Base-by-base conservation (phyloP, 2,797 vertebrate genomes). In the Decapterus maruadsi region DNA sequence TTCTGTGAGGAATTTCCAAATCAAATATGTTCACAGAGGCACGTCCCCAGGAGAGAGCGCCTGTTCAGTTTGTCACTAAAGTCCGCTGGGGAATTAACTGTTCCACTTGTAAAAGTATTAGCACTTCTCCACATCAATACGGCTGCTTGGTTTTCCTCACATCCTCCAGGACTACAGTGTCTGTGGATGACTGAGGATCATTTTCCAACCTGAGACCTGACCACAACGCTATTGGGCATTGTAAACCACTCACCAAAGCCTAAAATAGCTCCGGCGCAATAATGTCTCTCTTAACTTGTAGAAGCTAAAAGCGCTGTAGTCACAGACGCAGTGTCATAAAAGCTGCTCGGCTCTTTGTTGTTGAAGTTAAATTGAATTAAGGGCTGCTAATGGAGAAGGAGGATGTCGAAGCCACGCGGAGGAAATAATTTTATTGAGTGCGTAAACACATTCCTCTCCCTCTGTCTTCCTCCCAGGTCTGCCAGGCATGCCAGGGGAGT, bases 401-500 rank as follows among this genome's bases (percentile, higher is more conserved):
- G 63, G 59, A 64, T 73, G 79, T 77, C 67, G 62, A 48, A 61
- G 81, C 72, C 71, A 76, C 58, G 55, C 76, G 7, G 61, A 63
- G 59, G 69, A 67, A 77, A 70, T 53, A 2, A 46, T 76, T 89
- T 83, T 81, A 86, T 85, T 42, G 72, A 84, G 77, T 61, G 51
- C 1, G 40, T 74, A 31, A 75, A 78, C 75, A 77, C 1, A 56
- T 81, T 71, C 75, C 20, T 81, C 17, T 82, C 54, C 74, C 91
- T 77, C 94, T 48, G 17, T 81, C 26, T 61, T 29, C 72, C 58
- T 77, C 94, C 72, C 95, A 99, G 97, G 97, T 98, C 96, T 98
- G 95, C 96, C 97, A 96, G 97, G 97, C 96, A 95, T 97, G 96
- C 95, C 96, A 92, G 97, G 96, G 96, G 98, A 97, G 94, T 97